Evolutionary conservation across 2,888 invertebrate genomes (phyloP).

Genomic region (Melangyna quadrimaculata): DNA sequence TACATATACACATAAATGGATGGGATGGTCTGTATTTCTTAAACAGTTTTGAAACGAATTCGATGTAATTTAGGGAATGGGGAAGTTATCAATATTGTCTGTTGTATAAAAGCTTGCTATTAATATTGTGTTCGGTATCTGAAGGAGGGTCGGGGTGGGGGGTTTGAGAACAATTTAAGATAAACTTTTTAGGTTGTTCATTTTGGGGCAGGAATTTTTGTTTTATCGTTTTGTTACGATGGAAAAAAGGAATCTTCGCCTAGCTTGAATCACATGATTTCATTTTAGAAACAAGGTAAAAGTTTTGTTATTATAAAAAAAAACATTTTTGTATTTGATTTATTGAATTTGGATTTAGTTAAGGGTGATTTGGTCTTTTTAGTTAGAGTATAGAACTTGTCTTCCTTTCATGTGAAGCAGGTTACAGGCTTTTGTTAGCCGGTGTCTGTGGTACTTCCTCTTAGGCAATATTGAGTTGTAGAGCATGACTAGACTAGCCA

Average conservation of each 20-base stretch:
- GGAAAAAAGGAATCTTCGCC: not conserved
- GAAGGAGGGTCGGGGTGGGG: too few relatives aligned
- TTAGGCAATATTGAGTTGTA: too few relatives aligned
- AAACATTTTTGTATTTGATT: not conserved
- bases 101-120: slow-evolving; percentile 6
- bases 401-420: too few relatives aligned
- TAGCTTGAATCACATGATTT: not conserved
- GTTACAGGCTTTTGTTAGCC: too few relatives aligned
- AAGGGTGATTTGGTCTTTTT: not conserved
- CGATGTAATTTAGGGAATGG: slow-evolving; percentile 1
- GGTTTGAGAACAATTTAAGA: not conserved
- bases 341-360: not conserved
- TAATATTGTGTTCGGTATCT: not conserved
- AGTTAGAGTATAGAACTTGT: not conserved
- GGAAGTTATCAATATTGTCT: slow-evolving; percentile 8
- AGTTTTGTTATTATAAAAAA: not conserved
- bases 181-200: not conserved
- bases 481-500: too few relatives aligned
- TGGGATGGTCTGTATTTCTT: not conserved
- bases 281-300: not conserved
- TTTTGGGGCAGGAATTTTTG: not conserved
- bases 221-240: not conserved
- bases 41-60: not conserved
- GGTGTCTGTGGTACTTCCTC: too few relatives aligned
- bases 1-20: too few relatives aligned